These are phyloP conservation scores for Drosophila rellima DNA, from an alignment of 2,888 invertebrate genomes.

Conservation along the genomic window DNA sequence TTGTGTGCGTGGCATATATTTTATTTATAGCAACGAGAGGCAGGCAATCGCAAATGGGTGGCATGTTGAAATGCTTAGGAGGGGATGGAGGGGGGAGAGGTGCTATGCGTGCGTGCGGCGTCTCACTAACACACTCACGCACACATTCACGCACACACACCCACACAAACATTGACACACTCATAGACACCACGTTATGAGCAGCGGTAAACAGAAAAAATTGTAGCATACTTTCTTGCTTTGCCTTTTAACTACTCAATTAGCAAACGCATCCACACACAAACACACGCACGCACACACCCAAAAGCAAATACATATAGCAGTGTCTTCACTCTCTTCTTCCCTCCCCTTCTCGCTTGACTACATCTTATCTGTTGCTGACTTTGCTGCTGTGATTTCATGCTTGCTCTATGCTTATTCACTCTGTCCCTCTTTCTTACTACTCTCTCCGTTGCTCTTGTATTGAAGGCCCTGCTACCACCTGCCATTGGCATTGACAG, in stretches of 20 bases:
- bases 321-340: background rate
- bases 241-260: constrained; percentile 70
- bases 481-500: constrained; percentile 76
- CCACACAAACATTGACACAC: background rate
- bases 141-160: background rate
- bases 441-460: constrained; percentile 2
- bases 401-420: constrained; percentile 31
- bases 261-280: constrained; percentile 51
- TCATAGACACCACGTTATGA: constrained; percentile 15
- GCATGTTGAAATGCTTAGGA: background rate
- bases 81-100: background rate
- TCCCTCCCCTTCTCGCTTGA: too few relatives aligned
- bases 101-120: constrained; percentile 21
- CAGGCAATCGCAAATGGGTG: constrained; percentile 44
- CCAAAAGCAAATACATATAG: background rate
- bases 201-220: constrained; percentile 34
- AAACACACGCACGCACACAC: background rate
- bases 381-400: constrained; percentile 58
- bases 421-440: background rate
- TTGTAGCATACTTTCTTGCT: constrained; percentile 65
- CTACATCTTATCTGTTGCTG: constrained; percentile 3
- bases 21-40: constrained; percentile 75
- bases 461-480: constrained; percentile 44
- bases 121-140: constrained; percentile 14
- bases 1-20: constrained; percentile 47